Conservation (phyloP, 2,888 invertebrate genomes). For the Torymus aiolomorphi region DNA sequence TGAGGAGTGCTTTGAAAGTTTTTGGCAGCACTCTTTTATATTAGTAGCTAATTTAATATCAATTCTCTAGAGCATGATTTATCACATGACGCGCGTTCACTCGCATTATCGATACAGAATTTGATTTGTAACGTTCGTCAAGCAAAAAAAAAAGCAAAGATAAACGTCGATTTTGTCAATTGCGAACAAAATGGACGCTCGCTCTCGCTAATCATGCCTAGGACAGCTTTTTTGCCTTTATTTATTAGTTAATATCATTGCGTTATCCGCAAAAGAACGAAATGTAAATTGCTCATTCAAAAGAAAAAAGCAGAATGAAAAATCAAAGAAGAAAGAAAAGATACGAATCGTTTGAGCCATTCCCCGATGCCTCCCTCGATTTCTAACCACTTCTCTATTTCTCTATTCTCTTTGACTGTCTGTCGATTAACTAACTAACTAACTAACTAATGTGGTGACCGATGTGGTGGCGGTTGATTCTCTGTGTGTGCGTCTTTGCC, state of each 20-base stretch:
- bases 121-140: constrained; percentile 11
- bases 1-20: constrained; percentile 6
- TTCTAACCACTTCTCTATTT: constrained; percentile 25
- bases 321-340: constrained; percentile 4
- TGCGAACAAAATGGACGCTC: constrained; percentile 27
- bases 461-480: constrained; percentile 57
- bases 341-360: constrained; percentile 17
- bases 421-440: constrained; percentile 56
- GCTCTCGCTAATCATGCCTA: constrained; percentile 46
- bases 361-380: constrained; percentile 1
- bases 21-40: constrained; percentile 32
- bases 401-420: constrained; percentile 41
- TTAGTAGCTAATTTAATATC: constrained; percentile 30
- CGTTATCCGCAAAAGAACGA: constrained; percentile 11
- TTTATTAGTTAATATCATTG: constrained; percentile 28
- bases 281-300: neutral
- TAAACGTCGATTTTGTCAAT: constrained; percentile 17
- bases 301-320: neutral
- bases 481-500: constrained; percentile 10
- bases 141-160: neutral
- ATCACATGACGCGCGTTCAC: constrained; percentile 40
- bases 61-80: constrained; percentile 49
- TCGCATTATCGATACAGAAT: constrained; percentile 32
- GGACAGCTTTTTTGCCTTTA: constrained; percentile 45
- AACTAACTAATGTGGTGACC: constrained; percentile 65